phyloP scores from a whole-genome alignment of 1,140 invertebrate species.

The Neodiprion lecontei region DNA sequence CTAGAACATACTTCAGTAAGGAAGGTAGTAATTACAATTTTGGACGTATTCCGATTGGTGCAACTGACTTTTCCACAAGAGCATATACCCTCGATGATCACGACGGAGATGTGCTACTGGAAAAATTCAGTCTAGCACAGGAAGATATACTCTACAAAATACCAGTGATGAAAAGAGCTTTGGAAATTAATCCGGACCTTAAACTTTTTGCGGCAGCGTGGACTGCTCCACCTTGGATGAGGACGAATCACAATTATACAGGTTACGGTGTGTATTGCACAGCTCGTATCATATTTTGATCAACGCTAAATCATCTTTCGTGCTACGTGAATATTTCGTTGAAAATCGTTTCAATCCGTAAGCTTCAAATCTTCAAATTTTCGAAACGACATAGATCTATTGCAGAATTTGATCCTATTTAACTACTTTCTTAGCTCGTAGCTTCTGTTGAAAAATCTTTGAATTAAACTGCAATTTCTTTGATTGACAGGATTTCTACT shows the following conservation, averaged over 20 bases:
- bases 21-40: constrained; percentile 70
- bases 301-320: too few species aligned
- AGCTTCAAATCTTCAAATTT: too few species aligned
- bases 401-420: too few species aligned
- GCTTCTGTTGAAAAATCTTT: too few species aligned
- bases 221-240: constrained; percentile 94
- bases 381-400: too few species aligned
- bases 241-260: constrained; percentile 73
- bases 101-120: constrained; percentile 40
- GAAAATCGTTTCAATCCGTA: too few species aligned
- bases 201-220: constrained; percentile 77
- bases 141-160: constrained; percentile 62
- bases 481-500: constrained; percentile 42
- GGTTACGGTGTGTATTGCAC: constrained; percentile 10
- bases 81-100: constrained; percentile 75
- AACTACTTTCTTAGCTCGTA: too few species aligned
- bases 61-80: constrained; percentile 74
- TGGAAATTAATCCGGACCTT: constrained; percentile 37
- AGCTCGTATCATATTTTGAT: too few species aligned
- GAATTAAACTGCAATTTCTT: too few species aligned
- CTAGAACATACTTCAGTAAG: constrained; percentile 54
- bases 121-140: constrained; percentile 47
- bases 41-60: constrained; percentile 71
- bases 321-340: too few species aligned
- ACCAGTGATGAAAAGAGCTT: constrained; percentile 45